phyloP scores from a whole-genome alignment of 1,140 invertebrate genomes.

The Drosophila erecta region DNA sequence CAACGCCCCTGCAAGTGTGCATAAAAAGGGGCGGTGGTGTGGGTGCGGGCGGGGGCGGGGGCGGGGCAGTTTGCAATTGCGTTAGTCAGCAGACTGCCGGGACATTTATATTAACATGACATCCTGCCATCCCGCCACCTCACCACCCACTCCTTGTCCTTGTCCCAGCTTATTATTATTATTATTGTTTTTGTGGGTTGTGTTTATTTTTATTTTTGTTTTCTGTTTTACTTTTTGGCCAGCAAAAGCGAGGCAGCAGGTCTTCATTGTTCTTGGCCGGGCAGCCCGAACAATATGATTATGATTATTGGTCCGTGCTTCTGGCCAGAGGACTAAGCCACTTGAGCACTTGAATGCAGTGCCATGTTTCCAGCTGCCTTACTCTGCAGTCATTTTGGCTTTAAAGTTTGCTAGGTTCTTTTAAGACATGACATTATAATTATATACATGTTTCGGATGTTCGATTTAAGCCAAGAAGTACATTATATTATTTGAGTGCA shows the following conservation, averaged over 20 bases:
- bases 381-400: neutral
- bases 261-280: conserved; percentile 53
- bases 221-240: conserved; percentile 2
- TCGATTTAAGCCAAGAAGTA: neutral
- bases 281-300: conserved; percentile 71
- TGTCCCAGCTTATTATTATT: conserved; percentile 64
- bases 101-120: conserved; percentile 81
- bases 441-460: too few species aligned
- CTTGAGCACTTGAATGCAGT: conserved; percentile 53
- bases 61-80: conserved; percentile 70
- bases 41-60: neutral
- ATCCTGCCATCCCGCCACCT: conserved; percentile 43
- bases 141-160: conserved; percentile 19
- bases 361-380: neutral
- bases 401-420: neutral
- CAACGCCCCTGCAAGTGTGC: conserved; percentile 36
- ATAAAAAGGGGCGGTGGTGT: conserved; percentile 48
- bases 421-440: too few species aligned
- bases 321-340: conserved; percentile 64
- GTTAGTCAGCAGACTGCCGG: conserved; percentile 75
- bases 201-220: conserved; percentile 6
- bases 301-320: conserved; percentile 69
- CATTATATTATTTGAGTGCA: too few species aligned
- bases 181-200: conserved; percentile 75
- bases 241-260: neutral